Conservation (phyloP, 2,888 invertebrate genomes). For the Drosophila meridiana region DNA sequence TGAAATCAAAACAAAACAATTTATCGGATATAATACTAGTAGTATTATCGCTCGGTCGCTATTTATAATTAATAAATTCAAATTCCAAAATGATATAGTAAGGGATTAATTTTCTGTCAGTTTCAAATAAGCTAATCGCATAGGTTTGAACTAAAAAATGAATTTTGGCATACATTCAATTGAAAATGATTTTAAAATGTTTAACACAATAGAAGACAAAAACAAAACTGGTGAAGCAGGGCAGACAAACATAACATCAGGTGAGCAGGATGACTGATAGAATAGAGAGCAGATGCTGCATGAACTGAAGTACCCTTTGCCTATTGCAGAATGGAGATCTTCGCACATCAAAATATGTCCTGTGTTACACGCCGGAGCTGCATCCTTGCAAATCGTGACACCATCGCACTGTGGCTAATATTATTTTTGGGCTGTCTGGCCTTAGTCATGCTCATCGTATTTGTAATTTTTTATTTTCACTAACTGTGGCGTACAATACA, state of each 20-base stretch:
- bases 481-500: not conserved
- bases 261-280: not conserved
- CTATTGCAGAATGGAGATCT: not conserved
- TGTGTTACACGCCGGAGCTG: not conserved
- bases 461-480: not conserved
- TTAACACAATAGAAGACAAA: not conserved
- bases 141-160: not conserved
- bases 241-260: not conserved
- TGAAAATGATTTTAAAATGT: not conserved
- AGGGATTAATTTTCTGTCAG: not conserved
- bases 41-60: no score
- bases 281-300: not conserved
- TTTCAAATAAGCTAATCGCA: not conserved
- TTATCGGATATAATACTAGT: no score
- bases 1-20: no score
- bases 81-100: not conserved
- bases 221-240: not conserved
- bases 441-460: not conserved
- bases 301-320: not conserved
- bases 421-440: not conserved
- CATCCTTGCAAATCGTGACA: not conserved
- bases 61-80: not conserved
- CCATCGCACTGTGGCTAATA: not conserved
- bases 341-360: not conserved
- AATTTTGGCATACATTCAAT: not conserved